Conservation (phyloP, 2,797 vertebrate genomes). For the Hephaestus fuliginosus region DNA sequence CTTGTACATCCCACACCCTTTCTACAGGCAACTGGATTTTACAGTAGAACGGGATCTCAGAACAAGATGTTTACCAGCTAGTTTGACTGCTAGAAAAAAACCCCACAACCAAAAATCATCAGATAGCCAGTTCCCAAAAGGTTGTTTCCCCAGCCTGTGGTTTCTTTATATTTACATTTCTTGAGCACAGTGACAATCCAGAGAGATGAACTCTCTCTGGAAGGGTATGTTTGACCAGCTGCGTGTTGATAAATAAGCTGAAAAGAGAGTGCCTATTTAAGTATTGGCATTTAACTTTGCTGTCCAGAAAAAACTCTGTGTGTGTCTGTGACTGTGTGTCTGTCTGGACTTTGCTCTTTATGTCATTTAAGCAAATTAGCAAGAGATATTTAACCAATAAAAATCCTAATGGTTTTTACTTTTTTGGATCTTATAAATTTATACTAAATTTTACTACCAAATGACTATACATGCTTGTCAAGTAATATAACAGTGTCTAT, state of each 20-base stretch:
- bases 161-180: constrained; percentile 44
- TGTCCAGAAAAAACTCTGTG: constrained; percentile 9
- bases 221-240: constrained; percentile 67
- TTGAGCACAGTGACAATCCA: constrained; percentile 14
- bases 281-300: constrained; percentile 10
- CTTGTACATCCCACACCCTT: background rate
- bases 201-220: constrained; percentile 38
- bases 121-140: constrained; percentile 3
- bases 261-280: constrained; percentile 30
- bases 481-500: constrained; percentile 1
- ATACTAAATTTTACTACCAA: background rate
- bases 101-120: constrained; percentile 9
- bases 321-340: background rate
- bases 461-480: background rate
- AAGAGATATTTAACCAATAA: background rate
- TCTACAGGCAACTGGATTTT: background rate
- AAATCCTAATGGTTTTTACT: background rate
- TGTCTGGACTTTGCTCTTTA: background rate
- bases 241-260: constrained; percentile 41
- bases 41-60: background rate
- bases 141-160: background rate
- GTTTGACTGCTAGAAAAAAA: background rate
- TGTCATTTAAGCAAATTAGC: constrained; percentile 9
- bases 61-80: constrained; percentile 5
- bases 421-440: background rate